Evolutionary conservation across 2,888 invertebrate genomes (phyloP).

Genomic region (Calameuta idolon): DNA sequence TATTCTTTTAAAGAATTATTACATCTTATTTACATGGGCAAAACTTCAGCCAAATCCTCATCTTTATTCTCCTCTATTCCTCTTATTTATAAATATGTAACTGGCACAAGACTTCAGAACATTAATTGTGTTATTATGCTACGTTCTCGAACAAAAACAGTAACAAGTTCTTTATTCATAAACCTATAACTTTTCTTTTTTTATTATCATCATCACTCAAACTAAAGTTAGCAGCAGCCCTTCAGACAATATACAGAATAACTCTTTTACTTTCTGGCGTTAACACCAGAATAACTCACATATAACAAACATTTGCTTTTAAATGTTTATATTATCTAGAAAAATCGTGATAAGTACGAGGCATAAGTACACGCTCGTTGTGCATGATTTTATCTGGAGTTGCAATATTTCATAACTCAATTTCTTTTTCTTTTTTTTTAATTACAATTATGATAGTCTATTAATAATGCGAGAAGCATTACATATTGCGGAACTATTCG

Average conservation of each 20-base stretch:
- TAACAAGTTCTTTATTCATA: background rate
- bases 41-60: background rate
- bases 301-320: background rate
- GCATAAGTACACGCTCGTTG: background rate
- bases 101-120: background rate
- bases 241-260: background rate
- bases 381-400: background rate
- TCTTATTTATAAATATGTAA: background rate
- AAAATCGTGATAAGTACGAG: background rate
- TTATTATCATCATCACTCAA: background rate
- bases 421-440: background rate
- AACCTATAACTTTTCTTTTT: background rate
- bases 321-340: slow-evolving; percentile 1
- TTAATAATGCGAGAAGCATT: background rate
- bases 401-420: background rate
- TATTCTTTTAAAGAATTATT: background rate
- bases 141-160: background rate
- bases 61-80: background rate
- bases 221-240: background rate
- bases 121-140: background rate
- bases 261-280: background rate
- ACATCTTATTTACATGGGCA: background rate
- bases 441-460: background rate
- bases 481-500: background rate
- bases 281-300: background rate